Conservation (phyloP, 2,888 invertebrate species). For the Chesias legatella region DNA sequence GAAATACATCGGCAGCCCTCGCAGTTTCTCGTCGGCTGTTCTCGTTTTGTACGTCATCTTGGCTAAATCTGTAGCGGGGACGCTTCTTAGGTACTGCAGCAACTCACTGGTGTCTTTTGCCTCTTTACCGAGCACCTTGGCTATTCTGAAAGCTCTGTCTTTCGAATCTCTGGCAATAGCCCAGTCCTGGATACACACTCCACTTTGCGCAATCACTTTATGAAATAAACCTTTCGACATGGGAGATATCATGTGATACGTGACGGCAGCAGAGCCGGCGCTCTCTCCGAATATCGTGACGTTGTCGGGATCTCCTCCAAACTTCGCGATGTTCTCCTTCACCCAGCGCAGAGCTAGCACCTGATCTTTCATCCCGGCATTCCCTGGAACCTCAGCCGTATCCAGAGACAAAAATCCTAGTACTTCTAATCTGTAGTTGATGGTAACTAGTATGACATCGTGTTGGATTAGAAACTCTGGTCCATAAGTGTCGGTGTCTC, state of each 20-base stretch:
- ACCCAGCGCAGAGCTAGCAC: constrained; percentile 55
- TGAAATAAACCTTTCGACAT: constrained; percentile 62
- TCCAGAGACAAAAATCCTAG: constrained; percentile 47
- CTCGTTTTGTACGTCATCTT: constrained; percentile 40
- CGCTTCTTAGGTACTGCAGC: constrained; percentile 40
- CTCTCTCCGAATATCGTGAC: constrained; percentile 67
- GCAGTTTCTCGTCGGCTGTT: constrained; percentile 43
- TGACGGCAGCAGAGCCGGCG: constrained; percentile 58
- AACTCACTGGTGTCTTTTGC: constrained; percentile 45
- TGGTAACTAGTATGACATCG: constrained; percentile 61
- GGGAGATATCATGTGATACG: constrained; percentile 60
- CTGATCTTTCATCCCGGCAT: constrained; percentile 64
- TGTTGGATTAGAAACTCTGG: constrained; percentile 59
- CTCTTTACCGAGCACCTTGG: constrained; percentile 50
- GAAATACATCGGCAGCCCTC: constrained; percentile 51
- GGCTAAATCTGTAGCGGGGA: constrained; percentile 44
- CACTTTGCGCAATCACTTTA: constrained; percentile 62
- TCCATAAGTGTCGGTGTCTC: constrained; percentile 50
- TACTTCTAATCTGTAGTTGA: constrained; percentile 60
- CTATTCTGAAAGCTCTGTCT: constrained; percentile 50
- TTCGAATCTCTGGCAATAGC: constrained; percentile 35
- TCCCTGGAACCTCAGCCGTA: constrained; percentile 55
- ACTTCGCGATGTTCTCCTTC: constrained; percentile 49
- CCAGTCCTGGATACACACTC: constrained; percentile 52
- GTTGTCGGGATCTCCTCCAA: constrained; percentile 57